Base-by-base conservation (phyloP, 2,888 invertebrate genomes). In the Lampropteryx suffumata region DNA sequence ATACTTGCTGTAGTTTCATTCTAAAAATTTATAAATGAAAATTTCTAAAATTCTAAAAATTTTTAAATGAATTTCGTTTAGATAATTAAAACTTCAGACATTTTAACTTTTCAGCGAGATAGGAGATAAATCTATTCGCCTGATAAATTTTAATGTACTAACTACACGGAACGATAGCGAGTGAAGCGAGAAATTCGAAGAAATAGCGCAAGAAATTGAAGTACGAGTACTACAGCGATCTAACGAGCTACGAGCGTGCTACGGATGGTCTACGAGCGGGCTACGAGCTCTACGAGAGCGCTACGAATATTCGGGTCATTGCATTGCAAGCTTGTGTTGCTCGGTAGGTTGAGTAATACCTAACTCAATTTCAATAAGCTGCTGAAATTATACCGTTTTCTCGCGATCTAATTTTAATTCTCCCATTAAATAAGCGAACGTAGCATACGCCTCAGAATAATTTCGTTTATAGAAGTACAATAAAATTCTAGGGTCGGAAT, bases 131-230 rank as follows among this genome's bases (percentile, higher is more conserved):
- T 30, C 1, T 30, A 44, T 36, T 21, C 17, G 17, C 27, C 49
- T 49, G 29, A 41, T 41, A 43, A 37, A 47, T 48, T 49, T 37
- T 34, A 49, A 47, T 41, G 45, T 40, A 29, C 10, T 32, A 32
- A 41, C 32, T 24, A 34, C 10, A 27, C 14, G 24, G 54, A 56
- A 49, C 54, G 54, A 54, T 52, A 64, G 50, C 59, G 46, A 66
- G 55, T 62, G 59, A 54, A 66, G 58, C 68, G 64, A 55, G 56
- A 61, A 69, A 71, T 51, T 63, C 50, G 62, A 69, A 54, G 64
- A 70, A 71, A 73, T 73, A 67, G 73, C 62, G 70, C 67, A 71
- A 72, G 67, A 75, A 71, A 79, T 81, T 76, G 76, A 67, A 78
- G 71, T 71, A 72, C 69, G 66, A 78, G 71, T 71, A 72, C 69